Evolutionary conservation across 2,113 vertebrate species (phyloP).

Genomic region (Callospermophilus lateralis): DNA sequence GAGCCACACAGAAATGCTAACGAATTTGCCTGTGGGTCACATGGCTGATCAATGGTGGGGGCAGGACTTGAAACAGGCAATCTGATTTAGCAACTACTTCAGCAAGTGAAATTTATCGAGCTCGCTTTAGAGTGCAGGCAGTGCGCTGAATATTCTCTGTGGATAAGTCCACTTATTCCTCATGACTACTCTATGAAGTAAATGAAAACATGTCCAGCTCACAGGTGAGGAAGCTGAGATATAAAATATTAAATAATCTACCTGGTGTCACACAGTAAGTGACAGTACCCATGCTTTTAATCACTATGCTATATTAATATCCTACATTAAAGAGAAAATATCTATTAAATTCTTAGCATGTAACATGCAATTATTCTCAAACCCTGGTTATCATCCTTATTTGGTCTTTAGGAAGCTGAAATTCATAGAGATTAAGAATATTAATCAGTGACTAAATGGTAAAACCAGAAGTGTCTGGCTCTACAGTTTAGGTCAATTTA

Average conservation of each 20-base stretch:
- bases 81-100: background rate
- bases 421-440: background rate
- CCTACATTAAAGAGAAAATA: background rate
- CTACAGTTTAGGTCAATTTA: background rate
- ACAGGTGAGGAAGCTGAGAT: background rate
- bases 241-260: constrained; percentile 4
- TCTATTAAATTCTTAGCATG: background rate
- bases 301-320: background rate
- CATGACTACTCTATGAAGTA: background rate
- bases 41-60: background rate
- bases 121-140: background rate
- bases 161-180: background rate
- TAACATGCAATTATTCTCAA: background rate
- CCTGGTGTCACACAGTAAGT: background rate
- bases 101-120: background rate
- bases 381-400: background rate
- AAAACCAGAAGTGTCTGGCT: background rate
- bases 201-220: background rate
- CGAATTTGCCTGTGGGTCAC: background rate
- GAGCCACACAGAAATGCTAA: background rate
- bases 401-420: constrained; percentile 21
- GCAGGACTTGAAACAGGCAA: background rate
- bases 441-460: background rate
- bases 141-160: background rate
- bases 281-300: background rate